A percentile compares a stretch with the other conserved stretches of the same genome.
Evolutionary conservation across 2,797 vertebrate genomes (phyloP).

Genomic region (Pseudochirops cupreus): DNA sequence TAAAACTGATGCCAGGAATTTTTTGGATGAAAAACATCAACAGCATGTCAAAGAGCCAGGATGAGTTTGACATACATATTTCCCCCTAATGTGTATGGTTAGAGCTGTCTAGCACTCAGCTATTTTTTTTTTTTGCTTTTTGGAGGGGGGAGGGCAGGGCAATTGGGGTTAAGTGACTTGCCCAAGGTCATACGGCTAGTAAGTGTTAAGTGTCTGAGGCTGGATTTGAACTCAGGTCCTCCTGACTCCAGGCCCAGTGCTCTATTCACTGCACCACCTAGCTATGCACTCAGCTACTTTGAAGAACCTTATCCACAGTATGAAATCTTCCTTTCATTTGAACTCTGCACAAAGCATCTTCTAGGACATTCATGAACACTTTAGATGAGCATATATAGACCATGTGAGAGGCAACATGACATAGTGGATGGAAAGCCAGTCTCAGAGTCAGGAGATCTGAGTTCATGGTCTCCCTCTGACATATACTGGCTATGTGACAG

Average conservation of each 20-base stretch:
- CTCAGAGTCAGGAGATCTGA: background rate
- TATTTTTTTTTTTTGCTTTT: background rate
- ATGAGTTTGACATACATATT: slow-evolving; percentile 22
- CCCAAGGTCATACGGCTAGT: too few species aligned
- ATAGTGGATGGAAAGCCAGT: background rate
- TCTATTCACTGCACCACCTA: too few species aligned
- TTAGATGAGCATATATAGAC: background rate
- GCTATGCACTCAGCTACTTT: background rate
- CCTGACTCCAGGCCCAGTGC: too few species aligned
- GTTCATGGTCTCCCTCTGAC: background rate
- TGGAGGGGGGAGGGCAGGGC: too few species aligned
- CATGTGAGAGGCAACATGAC: background rate
- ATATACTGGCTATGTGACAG: background rate
- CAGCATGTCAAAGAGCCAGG: slow-evolving; percentile 17
- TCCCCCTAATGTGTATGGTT: background rate
- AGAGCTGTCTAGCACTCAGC: background rate
- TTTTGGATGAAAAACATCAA: background rate
- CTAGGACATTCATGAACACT: background rate
- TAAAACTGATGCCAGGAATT: background rate
- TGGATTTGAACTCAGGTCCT: too few species aligned
- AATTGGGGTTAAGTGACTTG: too few species aligned
- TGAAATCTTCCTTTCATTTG: background rate
- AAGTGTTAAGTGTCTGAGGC: too few species aligned
- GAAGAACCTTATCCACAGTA: background rate
- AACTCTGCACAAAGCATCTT: background rate